Conservation (phyloP, 2,113 vertebrate genomes). For the Upupa epops region DNA sequence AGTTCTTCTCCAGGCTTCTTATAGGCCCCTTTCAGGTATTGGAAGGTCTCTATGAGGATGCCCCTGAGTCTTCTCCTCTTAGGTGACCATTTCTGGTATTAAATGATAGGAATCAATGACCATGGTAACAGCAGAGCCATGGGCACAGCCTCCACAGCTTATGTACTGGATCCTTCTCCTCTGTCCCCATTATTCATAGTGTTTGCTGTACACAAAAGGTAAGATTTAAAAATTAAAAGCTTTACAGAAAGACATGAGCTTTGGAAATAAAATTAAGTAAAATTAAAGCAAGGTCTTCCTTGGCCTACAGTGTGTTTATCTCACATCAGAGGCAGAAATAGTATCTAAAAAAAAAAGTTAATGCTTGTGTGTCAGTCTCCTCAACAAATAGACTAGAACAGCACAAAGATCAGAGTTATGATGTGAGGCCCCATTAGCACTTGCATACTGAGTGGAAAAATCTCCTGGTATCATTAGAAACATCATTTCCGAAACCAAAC, state of each 20-base stretch:
- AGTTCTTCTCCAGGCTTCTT: too few relatives aligned
- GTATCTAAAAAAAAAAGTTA: background rate
- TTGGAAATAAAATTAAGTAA: background rate
- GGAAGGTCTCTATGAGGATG: too few relatives aligned
- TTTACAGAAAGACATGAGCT: background rate
- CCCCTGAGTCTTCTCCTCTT: too few relatives aligned
- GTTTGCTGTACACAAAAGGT: background rate
- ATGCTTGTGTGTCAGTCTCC: background rate
- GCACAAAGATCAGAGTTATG: background rate
- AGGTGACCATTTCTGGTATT: background rate
- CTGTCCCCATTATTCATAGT: background rate
- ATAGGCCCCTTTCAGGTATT: too few relatives aligned
- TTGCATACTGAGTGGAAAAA: background rate
- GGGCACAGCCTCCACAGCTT: background rate
- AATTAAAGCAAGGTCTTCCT: background rate
- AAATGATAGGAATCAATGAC: background rate
- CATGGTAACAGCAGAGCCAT: background rate
- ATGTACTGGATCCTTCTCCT: background rate
- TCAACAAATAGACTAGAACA: background rate
- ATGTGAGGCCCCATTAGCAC: background rate
- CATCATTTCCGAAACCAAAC: background rate
- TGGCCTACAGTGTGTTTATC: background rate
- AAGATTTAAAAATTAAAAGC: background rate
- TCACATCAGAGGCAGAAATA: background rate
- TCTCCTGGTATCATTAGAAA: background rate